These are phyloP conservation scores for Eupsilia transversa DNA, from an alignment of 2,888 invertebrate species.

Conservation along the genomic window DNA sequence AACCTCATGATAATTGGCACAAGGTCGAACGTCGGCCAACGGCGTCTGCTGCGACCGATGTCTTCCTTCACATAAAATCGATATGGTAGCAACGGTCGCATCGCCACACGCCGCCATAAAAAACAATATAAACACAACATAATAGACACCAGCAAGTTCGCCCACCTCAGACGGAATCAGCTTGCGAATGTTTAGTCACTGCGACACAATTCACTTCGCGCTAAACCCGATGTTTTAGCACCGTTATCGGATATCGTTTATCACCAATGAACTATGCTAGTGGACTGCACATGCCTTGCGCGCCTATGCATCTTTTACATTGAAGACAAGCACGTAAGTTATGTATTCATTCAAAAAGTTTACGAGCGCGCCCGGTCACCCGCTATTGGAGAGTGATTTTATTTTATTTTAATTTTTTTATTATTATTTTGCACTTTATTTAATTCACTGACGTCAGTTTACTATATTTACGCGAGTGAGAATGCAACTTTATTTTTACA, in stretches of 20 bases:
- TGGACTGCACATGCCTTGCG: constrained; percentile 77
- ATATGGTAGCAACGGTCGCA: constrained; percentile 79
- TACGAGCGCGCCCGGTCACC: constrained; percentile 41
- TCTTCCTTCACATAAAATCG: constrained; percentile 86
- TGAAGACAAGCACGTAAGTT: constrained; percentile 70
- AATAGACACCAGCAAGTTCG: constrained; percentile 54
- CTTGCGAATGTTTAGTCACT: constrained; percentile 77
- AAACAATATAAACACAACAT: constrained; percentile 63
- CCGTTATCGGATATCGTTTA: constrained; percentile 70
- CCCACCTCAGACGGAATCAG: constrained; percentile 85
- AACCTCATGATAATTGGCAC: constrained; percentile 81
- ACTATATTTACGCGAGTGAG: constrained; percentile 18
- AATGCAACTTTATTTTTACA: constrained; percentile 36
- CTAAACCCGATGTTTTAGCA: constrained; percentile 59
- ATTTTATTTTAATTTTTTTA: background rate
- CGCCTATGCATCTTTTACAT: constrained; percentile 82
- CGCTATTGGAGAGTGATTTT: constrained; percentile 19
- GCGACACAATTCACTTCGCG: constrained; percentile 60
- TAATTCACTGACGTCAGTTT: constrained; percentile 32
- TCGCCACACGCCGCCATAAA: constrained; percentile 71
- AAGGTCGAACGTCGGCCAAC: constrained; percentile 80
- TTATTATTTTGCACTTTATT: background rate
- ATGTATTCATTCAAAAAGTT: constrained; percentile 69
- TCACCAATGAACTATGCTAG: constrained; percentile 72
- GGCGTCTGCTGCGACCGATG: constrained; percentile 78